Conservation (phyloP, 2,797 vertebrate species). For the Centropyge bicolor region DNA sequence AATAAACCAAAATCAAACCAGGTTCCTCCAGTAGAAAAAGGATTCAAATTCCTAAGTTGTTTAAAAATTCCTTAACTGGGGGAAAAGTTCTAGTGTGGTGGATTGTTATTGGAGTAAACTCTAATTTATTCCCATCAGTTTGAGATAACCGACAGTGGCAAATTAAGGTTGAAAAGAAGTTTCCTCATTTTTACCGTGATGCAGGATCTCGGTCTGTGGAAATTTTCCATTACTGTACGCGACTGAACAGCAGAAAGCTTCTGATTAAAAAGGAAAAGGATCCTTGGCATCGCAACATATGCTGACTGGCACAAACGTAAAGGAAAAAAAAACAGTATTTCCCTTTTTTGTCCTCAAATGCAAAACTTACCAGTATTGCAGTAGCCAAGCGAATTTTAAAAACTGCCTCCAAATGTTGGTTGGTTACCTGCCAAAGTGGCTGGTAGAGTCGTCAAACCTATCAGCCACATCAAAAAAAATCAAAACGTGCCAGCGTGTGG, state of each 20-base stretch:
- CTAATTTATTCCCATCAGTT: not conserved
- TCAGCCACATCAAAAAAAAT: conserved; percentile 35
- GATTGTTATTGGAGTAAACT: not conserved
- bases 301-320: not conserved
- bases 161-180: conserved; percentile 26
- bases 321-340: conserved; percentile 46
- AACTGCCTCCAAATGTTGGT: conserved; percentile 33
- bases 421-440: conserved; percentile 61
- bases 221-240: not conserved
- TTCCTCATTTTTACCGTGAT: conserved; percentile 19
- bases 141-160: not conserved
- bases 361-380: conserved; percentile 46
- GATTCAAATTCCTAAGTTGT: not conserved
- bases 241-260: not conserved
- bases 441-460: not conserved
- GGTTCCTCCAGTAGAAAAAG: conserved; percentile 8
- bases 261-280: not conserved
- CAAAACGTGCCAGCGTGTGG: conserved; percentile 14
- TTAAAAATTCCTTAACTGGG: not conserved
- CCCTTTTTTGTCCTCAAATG: conserved; percentile 13
- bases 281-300: too few relatives aligned
- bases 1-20: conserved; percentile 55
- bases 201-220: not conserved
- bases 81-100: not conserved
- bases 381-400: conserved; percentile 36